These are phyloP conservation scores for Hirtodrosophila alboralis DNA, from an alignment of 2,888 invertebrate species.

Conservation along the genomic window DNA sequence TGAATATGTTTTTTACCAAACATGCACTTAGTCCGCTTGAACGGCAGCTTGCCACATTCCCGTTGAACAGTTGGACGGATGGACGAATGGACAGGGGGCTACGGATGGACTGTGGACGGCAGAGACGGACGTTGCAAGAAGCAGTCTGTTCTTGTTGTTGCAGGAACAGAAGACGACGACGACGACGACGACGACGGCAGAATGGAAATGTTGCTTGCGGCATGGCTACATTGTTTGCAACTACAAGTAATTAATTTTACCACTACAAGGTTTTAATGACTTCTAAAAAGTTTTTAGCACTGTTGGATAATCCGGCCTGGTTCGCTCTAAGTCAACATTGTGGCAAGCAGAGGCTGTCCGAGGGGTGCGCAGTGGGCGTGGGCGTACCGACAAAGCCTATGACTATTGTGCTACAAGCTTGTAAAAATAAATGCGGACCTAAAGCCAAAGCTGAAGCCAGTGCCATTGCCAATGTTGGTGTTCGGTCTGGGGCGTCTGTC, in stretches of 20 bases:
- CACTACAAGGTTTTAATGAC: conserved; percentile 84
- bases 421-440: conserved; percentile 76
- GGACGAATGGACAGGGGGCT: background rate
- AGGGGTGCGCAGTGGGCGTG: conserved; percentile 29
- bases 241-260: conserved; percentile 84
- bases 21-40: conserved; percentile 71
- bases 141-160: conserved; percentile 1
- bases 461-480: too few species aligned
- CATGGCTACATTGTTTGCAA: conserved; percentile 83
- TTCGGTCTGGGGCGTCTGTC: conserved; percentile 20
- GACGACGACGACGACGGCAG: conserved; percentile 30
- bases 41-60: conserved; percentile 38
- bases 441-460: conserved; percentile 26
- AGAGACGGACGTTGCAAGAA: conserved; percentile 9
- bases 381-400: conserved; percentile 77
- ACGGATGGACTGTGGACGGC: conserved; percentile 16
- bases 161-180: conserved; percentile 3
- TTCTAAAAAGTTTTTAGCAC: conserved; percentile 83
- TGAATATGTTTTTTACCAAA: conserved; percentile 75
- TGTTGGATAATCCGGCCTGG: conserved; percentile 77
- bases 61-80: conserved; percentile 8
- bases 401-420: conserved; percentile 78
- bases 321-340: conserved; percentile 54
- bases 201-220: conserved; percentile 79
- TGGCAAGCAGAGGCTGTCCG: background rate